Percentiles rank a stretch among this genome's conserved stretches.
Conservation (phyloP, 2,888 invertebrate genomes). For the Heliconius erato region DNA sequence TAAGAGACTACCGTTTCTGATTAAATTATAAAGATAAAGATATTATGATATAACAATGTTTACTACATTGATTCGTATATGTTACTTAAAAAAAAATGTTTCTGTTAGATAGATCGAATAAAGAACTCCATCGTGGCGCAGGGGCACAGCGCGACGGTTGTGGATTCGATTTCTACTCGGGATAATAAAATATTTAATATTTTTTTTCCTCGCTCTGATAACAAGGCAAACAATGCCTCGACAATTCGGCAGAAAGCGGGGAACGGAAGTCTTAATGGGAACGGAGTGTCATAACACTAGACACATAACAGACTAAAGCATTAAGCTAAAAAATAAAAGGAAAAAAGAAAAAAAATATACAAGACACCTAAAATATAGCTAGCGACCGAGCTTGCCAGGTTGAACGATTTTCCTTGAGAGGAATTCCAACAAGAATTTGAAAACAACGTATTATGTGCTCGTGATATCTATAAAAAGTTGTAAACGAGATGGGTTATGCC, state of each 20-base stretch:
- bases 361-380: not conserved
- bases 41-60: too few species aligned
- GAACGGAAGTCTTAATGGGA: not conserved
- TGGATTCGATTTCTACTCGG: not conserved
- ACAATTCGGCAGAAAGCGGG: not conserved
- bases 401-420: slow-evolving; percentile 26
- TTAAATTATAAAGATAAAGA: too few species aligned
- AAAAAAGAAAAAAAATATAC: not conserved
- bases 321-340: not conserved
- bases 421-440: slow-evolving; percentile 25
- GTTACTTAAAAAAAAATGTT: too few species aligned
- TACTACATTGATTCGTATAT: too few species aligned
- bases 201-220: not conserved
- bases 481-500: slow-evolving; percentile 17
- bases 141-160: not conserved
- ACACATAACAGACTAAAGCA: too few species aligned
- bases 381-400: not conserved
- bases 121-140: not conserved
- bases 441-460: not conserved
- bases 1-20: too few species aligned
- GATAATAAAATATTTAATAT: not conserved
- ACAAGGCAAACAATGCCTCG: not conserved
- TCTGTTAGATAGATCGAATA: too few species aligned
- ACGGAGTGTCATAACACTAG: not conserved
- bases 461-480: slow-evolving; percentile 20